Evolutionary conservation across 2,888 invertebrate genomes (phyloP), one percentile per base, ranked within the genome.

Genomic region (Erebia ligea): DNA sequence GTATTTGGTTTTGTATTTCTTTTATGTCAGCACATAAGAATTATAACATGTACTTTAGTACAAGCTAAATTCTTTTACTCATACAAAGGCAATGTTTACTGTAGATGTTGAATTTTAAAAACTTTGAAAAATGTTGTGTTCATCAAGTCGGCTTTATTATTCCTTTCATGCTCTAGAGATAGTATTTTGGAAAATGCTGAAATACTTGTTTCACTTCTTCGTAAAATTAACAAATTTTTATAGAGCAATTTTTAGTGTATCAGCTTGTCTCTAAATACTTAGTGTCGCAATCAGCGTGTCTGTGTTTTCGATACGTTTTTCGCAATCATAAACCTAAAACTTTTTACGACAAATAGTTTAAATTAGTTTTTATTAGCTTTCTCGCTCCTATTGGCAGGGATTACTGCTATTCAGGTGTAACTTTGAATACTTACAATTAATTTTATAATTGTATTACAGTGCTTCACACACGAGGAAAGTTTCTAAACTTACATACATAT

Each of bases 401-500:
- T 34, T 6, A 34, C 34, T 34, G 34, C 0, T 34, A 34, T 34
- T 34, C 34, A 34, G 6, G 34, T 34, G 6, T 34, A 34, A 34
- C 34, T 34, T 34, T 6, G 34, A 6, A 34, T 34, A 34, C 34
- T 34, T 34, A 34, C 34, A 94, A 91, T 98, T 97, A 77, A 98
- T 95, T n/a, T n/a, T n/a, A n/a, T n/a, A n/a, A n/a, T n/a, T n/a
- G n/a, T n/a, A n/a, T n/a, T n/a, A n/a, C n/a, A n/a, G n/a, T n/a
- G n/a, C n/a, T n/a, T n/a, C n/a, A n/a, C n/a, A n/a, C n/a, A n/a
- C n/a, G n/a, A n/a, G n/a, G n/a, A n/a, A n/a, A n/a, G n/a, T n/a
- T n/a, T n/a, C n/a, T n/a, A n/a, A n/a, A n/a, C n/a, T n/a, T n/a
- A n/a, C n/a, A n/a, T n/a, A n/a, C n/a, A n/a, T n/a, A n/a, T n/a